Conservation (phyloP, 35 echinoderm and acorn worm genomes). For the Chiridota heheva region DNA sequence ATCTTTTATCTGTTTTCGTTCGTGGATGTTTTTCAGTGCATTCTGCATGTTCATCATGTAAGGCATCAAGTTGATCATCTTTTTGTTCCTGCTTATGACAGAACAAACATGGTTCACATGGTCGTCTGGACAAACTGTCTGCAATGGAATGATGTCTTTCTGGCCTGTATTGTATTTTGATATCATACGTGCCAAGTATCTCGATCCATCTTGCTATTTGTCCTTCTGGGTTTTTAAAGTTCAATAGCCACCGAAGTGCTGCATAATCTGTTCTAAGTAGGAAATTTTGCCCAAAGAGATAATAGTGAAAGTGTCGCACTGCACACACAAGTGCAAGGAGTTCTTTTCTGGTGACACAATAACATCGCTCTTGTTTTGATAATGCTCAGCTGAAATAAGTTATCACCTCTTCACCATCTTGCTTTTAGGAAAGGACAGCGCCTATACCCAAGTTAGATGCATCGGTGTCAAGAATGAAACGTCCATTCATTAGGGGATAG, state of each 20-base stretch:
- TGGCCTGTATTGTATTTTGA: conserved; percentile 11
- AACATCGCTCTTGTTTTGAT: background rate
- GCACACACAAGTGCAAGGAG: background rate
- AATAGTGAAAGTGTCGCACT: conserved; percentile 8
- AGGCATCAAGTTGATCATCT: background rate
- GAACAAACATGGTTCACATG: conserved; percentile 7
- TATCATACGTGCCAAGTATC: conserved; percentile 39
- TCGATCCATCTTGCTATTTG: conserved; percentile 44
- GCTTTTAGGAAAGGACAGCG: background rate
- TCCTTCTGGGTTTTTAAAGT: conserved; percentile 32
- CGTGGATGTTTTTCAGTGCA: too few species aligned
- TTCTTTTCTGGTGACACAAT: conserved; percentile 21
- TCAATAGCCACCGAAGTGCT: conserved; percentile 39
- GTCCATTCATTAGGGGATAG: too few species aligned
- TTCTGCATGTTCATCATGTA: background rate
- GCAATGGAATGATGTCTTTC: conserved; percentile 22
- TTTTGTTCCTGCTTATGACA: too few species aligned
- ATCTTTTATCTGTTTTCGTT: too few species aligned
- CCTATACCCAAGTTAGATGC: background rate
- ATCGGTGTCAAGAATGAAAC: background rate
- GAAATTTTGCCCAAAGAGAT: conserved; percentile 33
- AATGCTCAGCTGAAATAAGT: background rate
- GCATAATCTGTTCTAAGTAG: background rate
- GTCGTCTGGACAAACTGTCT: background rate
- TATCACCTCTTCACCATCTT: conserved; percentile 1